Evolutionary conservation across 2,113 vertebrate species (phyloP).

Genomic region (Lichenostomus cassidix): DNA sequence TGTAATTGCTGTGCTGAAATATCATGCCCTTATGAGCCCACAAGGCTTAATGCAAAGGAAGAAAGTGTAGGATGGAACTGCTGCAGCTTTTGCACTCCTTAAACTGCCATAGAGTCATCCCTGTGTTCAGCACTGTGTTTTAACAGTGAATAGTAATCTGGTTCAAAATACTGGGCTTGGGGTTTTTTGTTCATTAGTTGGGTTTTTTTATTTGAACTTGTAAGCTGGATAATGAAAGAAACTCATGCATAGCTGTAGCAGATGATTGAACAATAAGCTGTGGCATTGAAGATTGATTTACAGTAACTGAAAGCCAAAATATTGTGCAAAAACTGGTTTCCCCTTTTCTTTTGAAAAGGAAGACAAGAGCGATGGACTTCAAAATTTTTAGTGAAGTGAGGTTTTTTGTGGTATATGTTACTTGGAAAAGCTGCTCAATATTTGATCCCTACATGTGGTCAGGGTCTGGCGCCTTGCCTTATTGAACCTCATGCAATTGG

Average conservation of each 20-base stretch:
- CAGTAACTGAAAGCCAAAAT: neutral
- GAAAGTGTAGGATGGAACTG: neutral
- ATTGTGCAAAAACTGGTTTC: neutral
- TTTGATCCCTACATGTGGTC: neutral
- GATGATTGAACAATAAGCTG: neutral
- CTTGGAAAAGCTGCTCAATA: neutral
- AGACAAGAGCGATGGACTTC: neutral
- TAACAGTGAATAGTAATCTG: neutral
- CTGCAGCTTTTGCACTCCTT: neutral
- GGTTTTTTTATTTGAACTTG: neutral
- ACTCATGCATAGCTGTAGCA: accelerated
- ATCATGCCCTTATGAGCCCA: neutral
- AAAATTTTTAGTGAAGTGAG: neutral
- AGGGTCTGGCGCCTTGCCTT: accelerated
- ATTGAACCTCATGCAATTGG: neutral
- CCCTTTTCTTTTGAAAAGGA: neutral
- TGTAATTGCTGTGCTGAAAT: neutral
- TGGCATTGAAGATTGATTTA: neutral
- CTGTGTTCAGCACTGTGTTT: neutral
- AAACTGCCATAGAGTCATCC: neutral
- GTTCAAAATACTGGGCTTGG: neutral
- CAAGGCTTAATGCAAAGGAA: neutral
- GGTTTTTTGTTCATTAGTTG: neutral
- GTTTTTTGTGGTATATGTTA: neutral
- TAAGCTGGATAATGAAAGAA: neutral